Base-by-base conservation (phyloP, 1,140 invertebrate genomes). In the Venustaconcha ellipsiformis region DNA sequence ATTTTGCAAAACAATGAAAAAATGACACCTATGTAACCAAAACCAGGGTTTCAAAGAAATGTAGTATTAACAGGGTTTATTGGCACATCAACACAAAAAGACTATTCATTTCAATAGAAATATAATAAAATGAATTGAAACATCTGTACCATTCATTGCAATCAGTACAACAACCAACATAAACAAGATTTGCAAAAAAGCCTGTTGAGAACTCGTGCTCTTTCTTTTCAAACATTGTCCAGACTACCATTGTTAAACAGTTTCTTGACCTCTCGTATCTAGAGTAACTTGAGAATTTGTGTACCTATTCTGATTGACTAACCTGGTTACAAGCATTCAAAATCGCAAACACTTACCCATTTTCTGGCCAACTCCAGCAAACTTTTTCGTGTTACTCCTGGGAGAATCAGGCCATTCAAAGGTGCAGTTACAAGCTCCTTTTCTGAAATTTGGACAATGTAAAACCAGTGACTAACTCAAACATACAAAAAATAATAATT, bases 371-470 rank as follows among this genome's bases (percentile, higher is more conserved):
- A 89, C 84, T 95, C 92, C 64, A 99, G 85, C 72, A 99, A 94
- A 56, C 96, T 97, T 79, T 94, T 93, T 71, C 98, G 92, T 0
- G 95, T 98, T 57, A 99, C 93, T 74, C 98, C 98, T 23, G 98
- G 98, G 80, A 99, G 91, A 48, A 91, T 89, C 0, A 98, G 90
- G 23, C 96, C 96, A 78, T 91, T 83, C 57, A 99, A 88, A 20
- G 96, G 95, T n/a, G 97, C 96, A 23, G 98, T 99, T 15, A 96
- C 91, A 79, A 99, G 89, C 91, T 98, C 96, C 91, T 94, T 94
- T 89, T 97, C 97, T 98, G 87, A 60, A 85, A 84, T 48, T 48
- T 48, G 37, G 37, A 48, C 37, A 48, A 48, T 48, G 6, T 48
- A 73, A 67, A 74, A 67, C 73, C 79, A 74, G 37, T 20, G 14